A percentile compares a stretch with the other conserved stretches of the same genome.
phyloP scores from a whole-genome alignment of 2,888 invertebrate genomes.

The Drepana falcataria region DNA sequence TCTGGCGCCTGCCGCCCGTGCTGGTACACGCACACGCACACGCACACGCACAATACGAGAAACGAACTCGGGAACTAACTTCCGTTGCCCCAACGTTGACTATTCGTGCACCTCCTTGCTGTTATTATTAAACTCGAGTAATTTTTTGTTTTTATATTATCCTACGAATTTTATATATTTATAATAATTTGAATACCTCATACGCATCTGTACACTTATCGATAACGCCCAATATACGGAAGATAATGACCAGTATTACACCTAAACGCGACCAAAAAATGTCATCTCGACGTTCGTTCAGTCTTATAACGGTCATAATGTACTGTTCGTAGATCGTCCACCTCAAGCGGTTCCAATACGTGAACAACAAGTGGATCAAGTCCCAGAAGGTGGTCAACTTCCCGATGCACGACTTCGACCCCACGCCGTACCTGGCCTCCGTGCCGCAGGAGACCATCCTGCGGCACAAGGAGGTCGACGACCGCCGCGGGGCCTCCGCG shows the following conservation, averaged over 20 bases:
- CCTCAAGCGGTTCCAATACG: conserved; percentile 93
- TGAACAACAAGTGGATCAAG: conserved; percentile 95
- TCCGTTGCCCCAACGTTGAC: too few species aligned
- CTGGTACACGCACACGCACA: conserved; percentile 76
- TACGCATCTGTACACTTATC: too few species aligned
- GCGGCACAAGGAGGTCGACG: conserved; percentile 78
- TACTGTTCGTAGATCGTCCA: conserved; percentile 93
- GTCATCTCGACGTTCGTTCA: too few species aligned
- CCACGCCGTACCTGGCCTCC: conserved; percentile 90
- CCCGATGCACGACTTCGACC: conserved; percentile 91
- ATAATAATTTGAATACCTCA: too few species aligned
- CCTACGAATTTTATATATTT: too few species aligned
- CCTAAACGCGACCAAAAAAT: too few species aligned
- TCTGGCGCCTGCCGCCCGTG: conserved; percentile 94
- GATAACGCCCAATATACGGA: too few species aligned
- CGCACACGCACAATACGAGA: neutral
- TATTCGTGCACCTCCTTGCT: neutral
- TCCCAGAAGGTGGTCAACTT: conserved; percentile 96
- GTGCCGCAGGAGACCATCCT: conserved; percentile 88
- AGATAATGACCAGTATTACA: too few species aligned
- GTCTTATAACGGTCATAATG: too few species aligned
- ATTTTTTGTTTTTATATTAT: too few species aligned
- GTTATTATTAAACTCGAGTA: too few species aligned
- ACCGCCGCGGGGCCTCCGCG: conserved; percentile 20
- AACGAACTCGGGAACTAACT: too few species aligned